Base-by-base conservation (phyloP, 2,797 vertebrate genomes). In the Silurus aristotelis region DNA sequence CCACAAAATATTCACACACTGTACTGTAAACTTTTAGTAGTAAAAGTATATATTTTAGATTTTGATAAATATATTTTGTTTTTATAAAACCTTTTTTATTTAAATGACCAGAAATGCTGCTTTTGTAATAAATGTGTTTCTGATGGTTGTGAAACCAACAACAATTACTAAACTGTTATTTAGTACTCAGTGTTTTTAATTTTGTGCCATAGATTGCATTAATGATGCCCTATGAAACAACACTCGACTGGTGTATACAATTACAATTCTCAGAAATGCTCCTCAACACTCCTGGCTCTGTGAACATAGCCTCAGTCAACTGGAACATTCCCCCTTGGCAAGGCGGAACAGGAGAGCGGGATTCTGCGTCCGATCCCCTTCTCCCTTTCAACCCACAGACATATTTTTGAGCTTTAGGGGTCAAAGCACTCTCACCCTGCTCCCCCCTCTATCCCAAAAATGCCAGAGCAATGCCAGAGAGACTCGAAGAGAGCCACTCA, bases 371-470 rank as follows among this genome's bases (percentile, higher is more conserved):
- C 56, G 66, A 63, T 82, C 63, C 80, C n/a, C 73, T 76, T 82
- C 70, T 85, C 80, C 48, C 15, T 56, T 83, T 83, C 72, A 80
- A 86, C 67, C 86, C 73, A 71, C 75, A 87, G 86, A 88, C 63
- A 82, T 86, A 81, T 86, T 84, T 87, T 81, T 83, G 60, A 83
- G 68, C 77, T 84, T 79, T 84, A 86, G 83, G 86, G 84, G 88
- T 92, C 89, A 89, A 84, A 84, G 66, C 68, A 58, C 38, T 82
- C 61, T 86, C 63, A 63, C 73, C 70, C 81, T 56, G 6, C 60
- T 56, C 68, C 82, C 73, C 56, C 84, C 10, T 15, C 55, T 10
- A 20, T 63, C 64, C 31, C 64, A n/a, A 77, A 70, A 82, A 38
- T 71, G 67, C 80, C 67, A 60, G 80, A 80, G 82, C 20, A 78